phyloP scores from a whole-genome alignment of 1,140 invertebrate species.

The Pseudachorutes palmiensis region DNA sequence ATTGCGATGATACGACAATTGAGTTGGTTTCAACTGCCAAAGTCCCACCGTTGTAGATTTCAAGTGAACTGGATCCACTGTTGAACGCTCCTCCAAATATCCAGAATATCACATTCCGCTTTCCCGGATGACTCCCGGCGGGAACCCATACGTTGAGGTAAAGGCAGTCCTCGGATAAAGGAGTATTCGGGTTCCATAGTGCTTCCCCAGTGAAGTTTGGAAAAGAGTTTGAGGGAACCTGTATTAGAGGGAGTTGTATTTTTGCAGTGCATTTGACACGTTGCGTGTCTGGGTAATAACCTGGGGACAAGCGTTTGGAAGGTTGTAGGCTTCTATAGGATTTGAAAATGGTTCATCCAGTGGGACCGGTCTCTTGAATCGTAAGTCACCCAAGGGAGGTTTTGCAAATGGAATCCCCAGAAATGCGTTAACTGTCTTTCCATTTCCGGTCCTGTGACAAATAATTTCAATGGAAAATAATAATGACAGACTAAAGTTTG shows the following conservation, averaged over 20 bases:
- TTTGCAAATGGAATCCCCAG: constrained; percentile 89
- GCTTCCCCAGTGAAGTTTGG: constrained; percentile 78
- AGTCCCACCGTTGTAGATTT: constrained; percentile 78
- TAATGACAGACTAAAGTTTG: too few relatives aligned
- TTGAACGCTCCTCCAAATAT: constrained; percentile 79
- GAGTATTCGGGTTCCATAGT: constrained; percentile 91
- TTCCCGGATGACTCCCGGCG: constrained; percentile 37
- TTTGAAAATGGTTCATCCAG: constrained; percentile 63
- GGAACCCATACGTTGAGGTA: constrained; percentile 90
- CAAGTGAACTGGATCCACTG: constrained; percentile 80
- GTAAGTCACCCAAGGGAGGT: constrained; percentile 69
- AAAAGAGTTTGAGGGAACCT: too few relatives aligned
- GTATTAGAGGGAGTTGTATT: too few relatives aligned
- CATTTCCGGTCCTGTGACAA: constrained; percentile 42
- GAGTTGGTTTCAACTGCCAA: constrained; percentile 73
- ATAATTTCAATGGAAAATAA: too few relatives aligned
- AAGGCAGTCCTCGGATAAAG: constrained; percentile 84
- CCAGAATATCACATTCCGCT: constrained; percentile 60
- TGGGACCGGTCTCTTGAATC: constrained; percentile 51
- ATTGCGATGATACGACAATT: constrained; percentile 82
- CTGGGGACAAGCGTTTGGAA: background rate
- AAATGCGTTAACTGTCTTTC: constrained; percentile 76
- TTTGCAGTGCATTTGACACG: constrained; percentile 53
- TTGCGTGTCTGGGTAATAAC: background rate
- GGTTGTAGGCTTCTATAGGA: background rate